phyloP scores from a whole-genome alignment of 2,113 vertebrate genomes.

The Holacanthus passer region DNA sequence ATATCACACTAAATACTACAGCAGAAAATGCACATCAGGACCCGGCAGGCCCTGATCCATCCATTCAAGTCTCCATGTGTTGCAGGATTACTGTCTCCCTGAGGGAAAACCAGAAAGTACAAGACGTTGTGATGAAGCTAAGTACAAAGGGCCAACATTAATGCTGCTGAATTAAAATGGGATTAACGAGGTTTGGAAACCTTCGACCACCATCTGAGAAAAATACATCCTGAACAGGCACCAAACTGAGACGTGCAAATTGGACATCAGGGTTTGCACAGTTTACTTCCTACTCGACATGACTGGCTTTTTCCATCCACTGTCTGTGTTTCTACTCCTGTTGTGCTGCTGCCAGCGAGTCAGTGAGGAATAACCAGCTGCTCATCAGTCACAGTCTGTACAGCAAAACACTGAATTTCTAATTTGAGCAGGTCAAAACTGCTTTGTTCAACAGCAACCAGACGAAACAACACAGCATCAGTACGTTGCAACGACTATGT shows the following conservation, averaged over 20 bases:
- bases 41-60: too few species aligned
- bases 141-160: background rate
- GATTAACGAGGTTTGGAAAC: background rate
- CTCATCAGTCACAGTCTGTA: background rate
- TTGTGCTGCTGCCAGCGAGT: background rate
- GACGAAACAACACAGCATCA: background rate
- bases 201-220: background rate
- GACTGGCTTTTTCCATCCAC: background rate
- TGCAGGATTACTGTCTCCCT: background rate
- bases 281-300: background rate
- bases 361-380: background rate
- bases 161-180: background rate
- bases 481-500: background rate
- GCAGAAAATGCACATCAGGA: background rate
- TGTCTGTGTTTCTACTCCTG: background rate
- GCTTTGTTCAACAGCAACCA: background rate
- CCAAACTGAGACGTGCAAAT: slow-evolving; percentile 21
- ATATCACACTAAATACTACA: background rate
- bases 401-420: background rate
- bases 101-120: background rate
- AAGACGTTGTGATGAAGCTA: background rate
- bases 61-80: background rate
- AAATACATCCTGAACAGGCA: slow-evolving; percentile 2
- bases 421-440: background rate
- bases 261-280: background rate